Evolutionary conservation across 1,140 invertebrate genomes (phyloP), one percentile per base, ranked within the genome.

Genomic region (Dendroctonus valens): DNA sequence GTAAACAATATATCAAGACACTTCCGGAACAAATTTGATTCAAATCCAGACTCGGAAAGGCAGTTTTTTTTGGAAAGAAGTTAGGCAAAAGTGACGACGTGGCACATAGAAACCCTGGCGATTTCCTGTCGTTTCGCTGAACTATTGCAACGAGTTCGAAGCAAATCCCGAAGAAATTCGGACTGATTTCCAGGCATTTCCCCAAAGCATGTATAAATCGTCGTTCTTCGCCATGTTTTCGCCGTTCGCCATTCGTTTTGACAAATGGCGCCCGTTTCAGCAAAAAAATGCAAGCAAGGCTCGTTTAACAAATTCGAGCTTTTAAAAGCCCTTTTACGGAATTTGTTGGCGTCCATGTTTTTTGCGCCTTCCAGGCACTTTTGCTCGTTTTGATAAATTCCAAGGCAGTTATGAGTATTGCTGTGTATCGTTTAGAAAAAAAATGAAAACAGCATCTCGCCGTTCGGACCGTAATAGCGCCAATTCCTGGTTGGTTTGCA

Each of bases 281-380:
- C 9, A 44, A 42, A 61, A 61, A 61, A 61, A 46, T 52, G 59
- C 59, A 52, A 52, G 48, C 59, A 61, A 41, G 59, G 59, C 46
- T 61, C 59, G 59, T 61, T 51, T 61, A 61, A 61, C 59, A 61
- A 61, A 61, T 61, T 61, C 48, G 59, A 15, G 59, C 59, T 61
- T 61, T 61, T 51, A 61, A 61, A 61, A 61, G 59, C 14, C 39
- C 41, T 61, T 61, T 61, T 41, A 41, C 41, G 57, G 46, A 61
- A 61, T 61, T 61, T 52, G 59, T 61, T 46, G 59, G 26, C 59
- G 48, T 61, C 49, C 8, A 49, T 41, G 41, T 52, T 61, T 61
- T 60, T 61, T 61, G 8, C n/a, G 26, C 14, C 5, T 1, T 46
- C 5, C 9, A 57, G 11, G 26, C n/a, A 6, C 42, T 57, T n/a